phyloP scores from a whole-genome alignment of 2,113 vertebrate genomes.

The Cyphomyrus plagiostoma region DNA sequence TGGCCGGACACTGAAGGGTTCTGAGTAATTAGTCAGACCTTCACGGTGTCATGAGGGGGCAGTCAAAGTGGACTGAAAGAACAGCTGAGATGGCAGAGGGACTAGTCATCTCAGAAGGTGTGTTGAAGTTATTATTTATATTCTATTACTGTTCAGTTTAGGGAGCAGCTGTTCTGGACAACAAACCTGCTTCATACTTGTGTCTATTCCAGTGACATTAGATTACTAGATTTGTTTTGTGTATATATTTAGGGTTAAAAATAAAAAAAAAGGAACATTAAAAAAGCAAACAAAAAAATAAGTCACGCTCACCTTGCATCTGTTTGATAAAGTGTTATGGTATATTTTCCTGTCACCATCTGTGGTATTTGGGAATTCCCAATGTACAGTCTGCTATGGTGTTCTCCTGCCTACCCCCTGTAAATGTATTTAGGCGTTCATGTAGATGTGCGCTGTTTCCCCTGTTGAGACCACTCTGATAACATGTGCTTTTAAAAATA shows the following conservation, averaged over 20 bases:
- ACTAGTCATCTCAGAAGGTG: constrained; percentile 40
- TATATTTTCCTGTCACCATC: constrained; percentile 79
- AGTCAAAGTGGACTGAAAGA: constrained; percentile 24
- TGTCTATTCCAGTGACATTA: constrained; percentile 47
- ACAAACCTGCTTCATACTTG: constrained; percentile 44
- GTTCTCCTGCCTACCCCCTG: constrained; percentile 73
- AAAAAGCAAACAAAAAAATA: constrained; percentile 38
- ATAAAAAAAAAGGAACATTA: constrained; percentile 42
- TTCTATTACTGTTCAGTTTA: constrained; percentile 32
- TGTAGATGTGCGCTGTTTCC: constrained; percentile 92
- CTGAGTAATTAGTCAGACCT: constrained; percentile 12
- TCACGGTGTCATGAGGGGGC: background rate
- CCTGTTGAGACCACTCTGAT: constrained; percentile 78
- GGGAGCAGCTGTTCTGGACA: constrained; percentile 57
- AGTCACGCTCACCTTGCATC: constrained; percentile 66
- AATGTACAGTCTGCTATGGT: constrained; percentile 77
- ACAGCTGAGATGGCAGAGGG: constrained; percentile 27
- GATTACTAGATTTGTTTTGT: constrained; percentile 72
- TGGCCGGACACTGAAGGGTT: background rate
- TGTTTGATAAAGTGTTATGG: constrained; percentile 86
- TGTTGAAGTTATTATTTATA: constrained; percentile 45
- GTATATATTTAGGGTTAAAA: constrained; percentile 38
- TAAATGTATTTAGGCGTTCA: constrained; percentile 90
- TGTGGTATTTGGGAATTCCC: constrained; percentile 80
- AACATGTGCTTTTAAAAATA: constrained; percentile 56